A percentile compares a stretch with the other conserved stretches of the same genome.
Conservation (phyloP, 1,140 invertebrate genomes). For the Popillia japonica region DNA sequence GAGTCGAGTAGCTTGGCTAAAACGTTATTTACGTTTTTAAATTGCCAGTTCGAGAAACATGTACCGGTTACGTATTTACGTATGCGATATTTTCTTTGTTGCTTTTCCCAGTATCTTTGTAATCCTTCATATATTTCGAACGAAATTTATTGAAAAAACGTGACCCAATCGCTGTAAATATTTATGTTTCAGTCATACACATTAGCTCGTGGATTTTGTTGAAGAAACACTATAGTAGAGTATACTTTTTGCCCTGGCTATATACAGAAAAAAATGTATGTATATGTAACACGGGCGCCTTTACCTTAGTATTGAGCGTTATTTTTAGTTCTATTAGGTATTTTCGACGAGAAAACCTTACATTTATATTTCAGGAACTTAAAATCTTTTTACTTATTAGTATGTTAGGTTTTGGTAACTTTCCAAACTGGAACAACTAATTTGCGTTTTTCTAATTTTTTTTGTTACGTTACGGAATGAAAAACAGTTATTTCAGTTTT, state of each 20-base stretch:
- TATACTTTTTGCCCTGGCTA: too few relatives aligned
- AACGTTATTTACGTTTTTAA: constrained; percentile 20
- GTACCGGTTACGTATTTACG: not conserved
- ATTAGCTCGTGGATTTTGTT: not conserved
- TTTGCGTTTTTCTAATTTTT: too few relatives aligned
- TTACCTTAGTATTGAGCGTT: constrained; percentile 41
- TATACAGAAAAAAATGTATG: too few relatives aligned
- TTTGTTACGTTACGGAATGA: not conserved
- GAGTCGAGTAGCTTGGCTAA: not conserved
- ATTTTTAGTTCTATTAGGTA: constrained; percentile 45
- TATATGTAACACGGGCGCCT: too few relatives aligned
- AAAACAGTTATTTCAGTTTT: not conserved
- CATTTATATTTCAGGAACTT: too few relatives aligned
- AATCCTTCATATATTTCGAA: not conserved
- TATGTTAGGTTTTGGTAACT: not conserved
- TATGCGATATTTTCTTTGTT: not conserved
- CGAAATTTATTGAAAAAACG: constrained; percentile 15
- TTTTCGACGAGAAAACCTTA: constrained; percentile 40
- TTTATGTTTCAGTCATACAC: not conserved
- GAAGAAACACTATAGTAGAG: too few relatives aligned
- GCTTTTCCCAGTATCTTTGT: too few relatives aligned
- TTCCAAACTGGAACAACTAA: too few relatives aligned
- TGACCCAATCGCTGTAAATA: not conserved
- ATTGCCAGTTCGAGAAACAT: not conserved
- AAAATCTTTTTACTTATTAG: too few relatives aligned